Evolutionary conservation across 2,888 invertebrate species (phyloP).

Genomic region (Brenthis ino): DNA sequence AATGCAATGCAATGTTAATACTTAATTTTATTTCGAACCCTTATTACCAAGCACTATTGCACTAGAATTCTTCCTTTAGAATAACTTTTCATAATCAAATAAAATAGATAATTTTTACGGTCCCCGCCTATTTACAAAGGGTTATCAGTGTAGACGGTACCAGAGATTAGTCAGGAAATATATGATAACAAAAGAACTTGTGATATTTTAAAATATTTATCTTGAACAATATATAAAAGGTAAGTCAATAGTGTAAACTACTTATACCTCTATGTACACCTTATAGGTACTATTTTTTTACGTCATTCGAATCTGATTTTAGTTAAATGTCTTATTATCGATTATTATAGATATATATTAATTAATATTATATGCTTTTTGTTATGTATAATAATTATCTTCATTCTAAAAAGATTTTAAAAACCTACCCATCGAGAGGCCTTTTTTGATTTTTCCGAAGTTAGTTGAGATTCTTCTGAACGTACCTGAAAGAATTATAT

Average conservation of each 20-base stretch:
- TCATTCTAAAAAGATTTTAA: slow-evolving; percentile 52
- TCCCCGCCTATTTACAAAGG: slow-evolving; percentile 2
- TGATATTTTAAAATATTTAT: slow-evolving; percentile 13
- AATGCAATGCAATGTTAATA: no score
- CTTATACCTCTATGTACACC: background rate
- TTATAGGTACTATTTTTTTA: background rate
- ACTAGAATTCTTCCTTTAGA: no score
- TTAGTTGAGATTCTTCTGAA: slow-evolving; percentile 77
- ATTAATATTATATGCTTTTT: background rate
- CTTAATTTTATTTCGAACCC: no score
- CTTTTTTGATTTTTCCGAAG: slow-evolving; percentile 67
- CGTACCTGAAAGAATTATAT: slow-evolving; percentile 71
- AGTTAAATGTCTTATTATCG: background rate
- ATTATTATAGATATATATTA: no score
- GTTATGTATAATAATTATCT: slow-evolving; percentile 43
- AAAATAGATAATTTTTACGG: background rate
- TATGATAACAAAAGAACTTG: slow-evolving; percentile 2
- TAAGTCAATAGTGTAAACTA: background rate
- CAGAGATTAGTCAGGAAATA: background rate
- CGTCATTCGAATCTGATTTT: slow-evolving; percentile 6
- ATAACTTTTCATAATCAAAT: no score
- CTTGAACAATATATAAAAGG: background rate
- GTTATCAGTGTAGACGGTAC: slow-evolving; percentile 11
- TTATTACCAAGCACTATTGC: no score
- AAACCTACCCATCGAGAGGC: slow-evolving; percentile 76